Percentiles rank a stretch among this genome's conserved stretches.
phyloP scores from a whole-genome alignment of 1,140 invertebrate species.

The Sesamia nonagrioides region DNA sequence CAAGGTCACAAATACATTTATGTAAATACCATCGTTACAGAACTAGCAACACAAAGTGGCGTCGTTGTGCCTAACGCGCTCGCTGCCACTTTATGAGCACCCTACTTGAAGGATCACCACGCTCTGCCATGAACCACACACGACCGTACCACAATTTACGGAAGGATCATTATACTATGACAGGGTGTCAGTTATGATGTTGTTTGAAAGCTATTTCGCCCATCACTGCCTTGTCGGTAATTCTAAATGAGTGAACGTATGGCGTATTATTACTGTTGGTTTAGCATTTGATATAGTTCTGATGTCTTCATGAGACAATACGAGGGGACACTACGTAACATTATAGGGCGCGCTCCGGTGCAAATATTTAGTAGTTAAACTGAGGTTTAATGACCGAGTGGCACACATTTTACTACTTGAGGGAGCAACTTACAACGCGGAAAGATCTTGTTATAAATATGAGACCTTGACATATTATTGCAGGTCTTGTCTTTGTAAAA shows the following conservation, averaged over 20 bases:
- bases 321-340: not conserved
- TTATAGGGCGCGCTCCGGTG: not conserved
- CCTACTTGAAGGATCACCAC: not conserved
- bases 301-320: not conserved
- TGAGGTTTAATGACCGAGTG: slow-evolving; percentile 7
- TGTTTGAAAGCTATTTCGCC: slow-evolving; percentile 21
- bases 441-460: not conserved
- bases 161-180: not conserved
- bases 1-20: not conserved
- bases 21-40: not conserved
- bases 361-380: slow-evolving; percentile 1
- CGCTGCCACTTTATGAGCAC: not conserved
- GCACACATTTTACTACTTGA: not conserved
- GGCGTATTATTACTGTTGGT: slow-evolving; percentile 8
- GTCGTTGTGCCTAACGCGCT: not conserved
- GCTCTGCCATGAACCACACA: not conserved
- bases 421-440: not conserved
- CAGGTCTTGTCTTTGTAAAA: no score
- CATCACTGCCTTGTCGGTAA: slow-evolving; percentile 24
- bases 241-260: slow-evolving; percentile 21
- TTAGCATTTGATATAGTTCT: not conserved
- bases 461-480: not conserved
- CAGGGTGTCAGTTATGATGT: not conserved
- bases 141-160: not conserved
- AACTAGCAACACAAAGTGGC: not conserved